Conservation (phyloP, 2,113 vertebrate species). For the Gopherus flavomarginatus region DNA sequence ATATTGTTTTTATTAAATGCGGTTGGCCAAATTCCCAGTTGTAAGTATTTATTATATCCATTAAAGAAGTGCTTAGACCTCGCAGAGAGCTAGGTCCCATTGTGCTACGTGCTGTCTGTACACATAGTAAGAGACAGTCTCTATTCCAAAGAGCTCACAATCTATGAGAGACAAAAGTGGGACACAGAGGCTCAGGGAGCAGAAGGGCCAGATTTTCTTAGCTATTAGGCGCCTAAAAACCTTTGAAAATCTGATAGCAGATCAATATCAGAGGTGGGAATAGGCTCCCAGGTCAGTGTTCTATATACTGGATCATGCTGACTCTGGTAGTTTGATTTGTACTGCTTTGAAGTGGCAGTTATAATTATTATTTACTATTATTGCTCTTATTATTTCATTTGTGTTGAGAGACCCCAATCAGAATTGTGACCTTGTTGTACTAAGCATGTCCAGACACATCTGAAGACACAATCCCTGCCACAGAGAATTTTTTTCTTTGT, state of each 20-base stretch:
- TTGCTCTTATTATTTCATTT: slow-evolving; percentile 16
- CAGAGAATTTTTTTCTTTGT: background rate
- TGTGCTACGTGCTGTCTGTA: accelerated
- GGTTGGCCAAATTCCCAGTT: background rate
- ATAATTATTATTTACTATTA: background rate
- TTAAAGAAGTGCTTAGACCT: background rate
- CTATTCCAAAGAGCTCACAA: background rate
- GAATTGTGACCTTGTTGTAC: background rate
- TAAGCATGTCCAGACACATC: background rate
- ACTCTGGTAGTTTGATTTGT: slow-evolving; percentile 11
- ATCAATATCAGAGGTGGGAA: background rate
- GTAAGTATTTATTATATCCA: background rate
- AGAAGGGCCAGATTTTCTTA: background rate
- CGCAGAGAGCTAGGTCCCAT: background rate
- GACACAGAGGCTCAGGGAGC: background rate
- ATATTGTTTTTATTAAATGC: background rate
- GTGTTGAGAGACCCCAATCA: background rate
- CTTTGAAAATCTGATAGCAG: slow-evolving; percentile 46
- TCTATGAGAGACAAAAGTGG: slow-evolving; percentile 27
- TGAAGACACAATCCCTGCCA: background rate
- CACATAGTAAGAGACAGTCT: background rate
- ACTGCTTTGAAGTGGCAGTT: slow-evolving; percentile 34
- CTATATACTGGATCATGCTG: slow-evolving; percentile 12
- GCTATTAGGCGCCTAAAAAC: background rate
- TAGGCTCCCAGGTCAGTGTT: slow-evolving; percentile 21